These are phyloP conservation scores for Gisinianus flammeolus DNA, from an alignment of 2,888 invertebrate genomes.

Conservation along the genomic window DNA sequence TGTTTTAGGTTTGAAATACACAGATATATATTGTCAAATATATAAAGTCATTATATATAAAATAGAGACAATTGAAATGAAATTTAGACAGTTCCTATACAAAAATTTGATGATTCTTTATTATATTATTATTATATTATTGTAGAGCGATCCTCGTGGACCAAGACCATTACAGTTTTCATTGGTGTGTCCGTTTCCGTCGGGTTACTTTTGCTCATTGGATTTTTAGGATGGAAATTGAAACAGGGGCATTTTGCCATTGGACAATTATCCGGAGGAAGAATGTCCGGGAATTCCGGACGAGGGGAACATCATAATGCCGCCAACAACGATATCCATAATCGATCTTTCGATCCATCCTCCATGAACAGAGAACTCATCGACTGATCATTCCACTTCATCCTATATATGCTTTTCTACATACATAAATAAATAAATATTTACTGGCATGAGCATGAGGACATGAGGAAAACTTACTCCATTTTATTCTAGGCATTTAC, in stretches of 20 bases:
- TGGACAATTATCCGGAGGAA: too few relatives aligned
- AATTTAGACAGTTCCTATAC: too few relatives aligned
- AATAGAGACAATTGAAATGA: too few relatives aligned
- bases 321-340: not conserved
- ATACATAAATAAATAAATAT: not conserved
- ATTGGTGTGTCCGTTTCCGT: not conserved
- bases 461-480: not conserved
- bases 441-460: not conserved
- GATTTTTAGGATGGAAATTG: not conserved
- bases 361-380: slow-evolving; percentile 2
- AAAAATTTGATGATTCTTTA: not conserved
- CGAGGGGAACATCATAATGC: not conserved
- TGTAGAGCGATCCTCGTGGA: slow-evolving; percentile 8
- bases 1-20: slow-evolving; percentile 9
- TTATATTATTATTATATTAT: slow-evolving; percentile 1
- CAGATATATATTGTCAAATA: too few relatives aligned
- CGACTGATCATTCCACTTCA: too few relatives aligned
- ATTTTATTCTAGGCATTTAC: not conserved
- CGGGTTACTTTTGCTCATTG: not conserved
- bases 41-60: too few relatives aligned
- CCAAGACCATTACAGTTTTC: not conserved
- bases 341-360: not conserved
- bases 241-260: slow-evolving; percentile 5
- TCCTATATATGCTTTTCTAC: too few relatives aligned
- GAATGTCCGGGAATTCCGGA: too few relatives aligned